These are phyloP conservation scores for Plebejus anna DNA, from an alignment of 2,888 invertebrate genomes.

Conservation along the genomic window DNA sequence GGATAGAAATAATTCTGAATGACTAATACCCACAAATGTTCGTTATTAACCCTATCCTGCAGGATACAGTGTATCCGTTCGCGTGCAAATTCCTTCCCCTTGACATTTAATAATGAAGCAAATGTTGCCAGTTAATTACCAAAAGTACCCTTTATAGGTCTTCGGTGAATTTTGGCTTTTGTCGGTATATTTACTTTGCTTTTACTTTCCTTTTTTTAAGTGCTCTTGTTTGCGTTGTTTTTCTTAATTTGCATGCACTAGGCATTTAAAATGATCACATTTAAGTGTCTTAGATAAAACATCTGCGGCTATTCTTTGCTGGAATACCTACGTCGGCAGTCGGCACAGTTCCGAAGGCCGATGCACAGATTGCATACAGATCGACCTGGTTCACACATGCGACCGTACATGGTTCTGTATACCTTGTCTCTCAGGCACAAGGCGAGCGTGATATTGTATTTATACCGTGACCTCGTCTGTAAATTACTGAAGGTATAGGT, in stretches of 20 bases:
- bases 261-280: not conserved
- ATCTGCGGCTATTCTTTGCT: constrained; percentile 4
- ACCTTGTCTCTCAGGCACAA: constrained; percentile 34
- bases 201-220: not conserved
- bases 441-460: constrained; percentile 47
- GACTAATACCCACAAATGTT: not conserved
- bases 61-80: not conserved
- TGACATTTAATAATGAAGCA: constrained; percentile 22
- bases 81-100: constrained; percentile 15
- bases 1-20: not conserved
- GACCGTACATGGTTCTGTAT: constrained; percentile 39
- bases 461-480: constrained; percentile 51
- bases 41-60: not conserved
- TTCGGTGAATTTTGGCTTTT: constrained; percentile 5
- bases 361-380: constrained; percentile 35
- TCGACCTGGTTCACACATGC: constrained; percentile 38
- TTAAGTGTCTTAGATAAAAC: not conserved
- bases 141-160: constrained; percentile 14
- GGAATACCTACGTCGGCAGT: not conserved
- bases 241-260: not conserved
- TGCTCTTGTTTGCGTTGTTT: not conserved
- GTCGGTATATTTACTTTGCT: not conserved
- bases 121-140: constrained; percentile 22
- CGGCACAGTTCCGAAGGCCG: constrained; percentile 34
- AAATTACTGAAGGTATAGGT: not conserved